These are phyloP conservation scores for Bergia puertoricense DNA, from an alignment of 92 coral and sea anemone species.

Conservation along the genomic window DNA sequence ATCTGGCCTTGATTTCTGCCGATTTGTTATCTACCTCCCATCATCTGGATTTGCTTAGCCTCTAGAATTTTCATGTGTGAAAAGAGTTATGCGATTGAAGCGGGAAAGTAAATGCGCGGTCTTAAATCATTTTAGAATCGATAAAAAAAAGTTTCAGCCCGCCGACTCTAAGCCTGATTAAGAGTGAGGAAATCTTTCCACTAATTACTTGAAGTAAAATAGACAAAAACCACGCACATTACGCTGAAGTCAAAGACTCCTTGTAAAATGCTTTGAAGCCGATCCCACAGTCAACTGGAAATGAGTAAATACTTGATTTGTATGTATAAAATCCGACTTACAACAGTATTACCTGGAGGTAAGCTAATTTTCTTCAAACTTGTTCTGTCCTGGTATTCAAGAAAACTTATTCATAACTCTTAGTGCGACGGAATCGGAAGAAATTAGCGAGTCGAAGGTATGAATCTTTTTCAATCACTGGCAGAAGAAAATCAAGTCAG, in stretches of 20 bases:
- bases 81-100: neutral
- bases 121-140: neutral
- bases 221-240: neutral
- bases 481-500: too few relatives aligned
- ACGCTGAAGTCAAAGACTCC: neutral
- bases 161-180: neutral
- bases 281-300: too few relatives aligned
- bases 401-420: too few relatives aligned
- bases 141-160: neutral
- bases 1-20: neutral
- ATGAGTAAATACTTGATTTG: too few relatives aligned
- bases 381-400: too few relatives aligned
- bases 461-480: too few relatives aligned
- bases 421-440: too few relatives aligned
- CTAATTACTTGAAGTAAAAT: neutral
- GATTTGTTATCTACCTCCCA: neutral
- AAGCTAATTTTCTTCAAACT: too few relatives aligned
- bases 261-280: neutral
- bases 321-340: too few relatives aligned
- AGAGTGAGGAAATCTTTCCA: neutral
- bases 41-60: constrained; percentile 25
- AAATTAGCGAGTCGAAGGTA: too few relatives aligned
- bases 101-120: neutral
- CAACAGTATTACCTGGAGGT: too few relatives aligned
- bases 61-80: neutral